Evolutionary conservation across 2,797 vertebrate genomes (phyloP), one percentile per base, ranked within the genome.

Genomic region (Notolabrus celidotus): DNA sequence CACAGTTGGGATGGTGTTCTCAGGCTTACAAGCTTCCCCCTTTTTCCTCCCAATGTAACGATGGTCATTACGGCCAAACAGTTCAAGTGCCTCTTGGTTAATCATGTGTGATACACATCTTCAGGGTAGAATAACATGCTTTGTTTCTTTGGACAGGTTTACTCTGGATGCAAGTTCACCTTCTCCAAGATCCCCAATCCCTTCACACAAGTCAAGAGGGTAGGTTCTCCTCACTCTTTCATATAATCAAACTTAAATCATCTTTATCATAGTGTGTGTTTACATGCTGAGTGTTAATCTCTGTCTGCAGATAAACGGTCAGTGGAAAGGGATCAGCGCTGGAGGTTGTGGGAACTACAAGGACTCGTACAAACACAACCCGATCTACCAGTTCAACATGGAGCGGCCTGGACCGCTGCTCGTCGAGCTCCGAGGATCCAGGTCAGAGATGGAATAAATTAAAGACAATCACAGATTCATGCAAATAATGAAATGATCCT

Each of bases 321-420:
- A 98, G 81, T 99, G 98, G 98, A 99, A 97, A 82, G 97, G 96
- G 10, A 80, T 79, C 53, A 96, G 90, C 65, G 97, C 98, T 8
- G 98, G 98, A 46, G 98, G 98, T 5, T 99, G 97, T 92, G 96
- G 96, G 34, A 99, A 99, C 87, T 97, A 99, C 76, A 97, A 95
- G 88, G 97, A 99, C 31, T 96, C 96, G 1, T 96, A 97, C 92
- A 97, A 94, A 90, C 94, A 96, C 80, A 99, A 99, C 73, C 97
- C 98, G 8, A 93, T 98, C 80, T 99, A 97, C 72, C 98, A 99
- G 83, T 90, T 99, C 57, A 96, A 96, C 76, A 17, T 97, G 83
- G 97, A 98, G 42, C 96, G 96, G 71, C 63, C 95, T 0, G 98
- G 96, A 10, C 97, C 97, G 0, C 74, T 99, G 79, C 92, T 99